Conservation (phyloP, 2,113 vertebrate species). For the Drymodes brunneopygia region DNA sequence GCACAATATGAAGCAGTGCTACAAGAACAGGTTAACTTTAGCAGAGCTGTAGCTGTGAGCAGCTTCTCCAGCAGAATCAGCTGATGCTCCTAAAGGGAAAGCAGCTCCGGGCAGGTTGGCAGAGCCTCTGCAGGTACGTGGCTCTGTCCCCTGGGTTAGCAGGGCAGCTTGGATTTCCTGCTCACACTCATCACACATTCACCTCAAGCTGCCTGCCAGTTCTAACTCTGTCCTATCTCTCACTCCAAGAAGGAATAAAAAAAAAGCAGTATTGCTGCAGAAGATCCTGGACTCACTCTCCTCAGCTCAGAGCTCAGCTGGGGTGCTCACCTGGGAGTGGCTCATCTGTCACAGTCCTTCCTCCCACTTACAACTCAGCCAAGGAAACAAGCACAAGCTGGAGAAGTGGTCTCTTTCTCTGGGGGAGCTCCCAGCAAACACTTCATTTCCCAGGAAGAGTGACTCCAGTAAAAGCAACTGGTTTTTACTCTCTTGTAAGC, state of each 20-base stretch:
- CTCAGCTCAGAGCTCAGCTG: not conserved
- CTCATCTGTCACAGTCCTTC: not conserved
- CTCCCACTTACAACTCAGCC: not conserved
- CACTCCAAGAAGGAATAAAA: not conserved
- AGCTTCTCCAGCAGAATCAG: not conserved
- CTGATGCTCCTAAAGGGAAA: not conserved
- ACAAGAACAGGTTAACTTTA: not conserved
- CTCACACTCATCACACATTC: accelerated
- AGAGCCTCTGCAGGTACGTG: accelerated
- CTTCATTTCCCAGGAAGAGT: not conserved
- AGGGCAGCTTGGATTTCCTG: not conserved
- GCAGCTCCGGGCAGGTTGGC: accelerated
- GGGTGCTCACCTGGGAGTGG: accelerated
- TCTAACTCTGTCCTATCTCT: not conserved
- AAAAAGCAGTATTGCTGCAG: not conserved
- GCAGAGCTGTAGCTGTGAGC: not conserved
- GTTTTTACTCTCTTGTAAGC: not conserved
- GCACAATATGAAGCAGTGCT: not conserved
- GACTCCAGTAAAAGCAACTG: not conserved
- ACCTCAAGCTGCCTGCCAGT: not conserved
- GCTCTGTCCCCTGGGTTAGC: not conserved
- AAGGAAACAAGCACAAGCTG: not conserved
- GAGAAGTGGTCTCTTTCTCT: not conserved
- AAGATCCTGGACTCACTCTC: not conserved
- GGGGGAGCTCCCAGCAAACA: not conserved